Evolutionary conservation across 2,888 invertebrate species (phyloP), one percentile per base, ranked within the genome.

Genomic region (Abrostola tripartita): DNA sequence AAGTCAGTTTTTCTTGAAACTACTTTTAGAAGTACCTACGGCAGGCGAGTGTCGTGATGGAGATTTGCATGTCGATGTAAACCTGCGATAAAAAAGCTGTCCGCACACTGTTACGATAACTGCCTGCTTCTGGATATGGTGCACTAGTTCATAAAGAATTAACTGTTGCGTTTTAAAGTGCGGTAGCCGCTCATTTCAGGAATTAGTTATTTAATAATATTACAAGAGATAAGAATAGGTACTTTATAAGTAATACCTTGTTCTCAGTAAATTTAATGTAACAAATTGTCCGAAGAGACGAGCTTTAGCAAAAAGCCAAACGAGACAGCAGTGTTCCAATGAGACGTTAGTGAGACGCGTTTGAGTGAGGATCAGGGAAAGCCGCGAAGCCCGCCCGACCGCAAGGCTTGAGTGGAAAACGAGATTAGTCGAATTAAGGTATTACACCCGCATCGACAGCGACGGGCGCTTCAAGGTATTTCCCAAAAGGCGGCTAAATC

Each of bases 361-460:
- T 79, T 79, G 77, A 78, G 76, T 66, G 76, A 79, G 82, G 78
- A 83, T 83, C 79, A 79, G 65, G 71, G 71, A n/a, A n/a, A n/a
- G n/a, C n/a, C 75, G 75, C 71, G 66, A 64, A 65, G 62, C 75
- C 65, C 64, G 66, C 54, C 81, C 81, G 80, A 87, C 87, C 86
- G 79, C 82, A 85, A 79, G 81, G 85, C 85, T 84, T 59, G 74
- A 84, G 79, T 81, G 82, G 85, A 87, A 87, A 87, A 86, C 84
- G 83, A 90, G 91, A 92, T 92, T 91, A 91, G 88, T 86, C 85
- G 90, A 90, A 91, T 92, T 90, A 91, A 90, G 90, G 89, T 88
- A 90, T 91, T 88, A 90, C 87, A 82, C 83, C 90, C 88, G 88
- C 89, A 89, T 89, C 89, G 87, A 79, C 85, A 81, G 81, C 81